phyloP scores from a whole-genome alignment of 2,888 invertebrate genomes.

The Osedax fenrisi region DNA sequence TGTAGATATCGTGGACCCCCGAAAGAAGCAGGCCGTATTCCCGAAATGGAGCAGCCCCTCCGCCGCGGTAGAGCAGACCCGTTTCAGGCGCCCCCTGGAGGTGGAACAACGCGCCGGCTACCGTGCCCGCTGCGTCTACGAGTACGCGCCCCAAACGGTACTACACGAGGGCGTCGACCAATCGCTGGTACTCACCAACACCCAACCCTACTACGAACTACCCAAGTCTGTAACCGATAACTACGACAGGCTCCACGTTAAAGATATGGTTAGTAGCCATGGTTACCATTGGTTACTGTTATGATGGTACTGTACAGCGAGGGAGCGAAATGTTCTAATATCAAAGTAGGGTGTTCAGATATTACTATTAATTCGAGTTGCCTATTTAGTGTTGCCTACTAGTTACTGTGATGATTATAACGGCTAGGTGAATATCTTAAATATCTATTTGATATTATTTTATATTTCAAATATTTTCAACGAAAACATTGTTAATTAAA shows the following conservation, averaged over 20 bases:
- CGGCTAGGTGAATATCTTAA: too few species aligned
- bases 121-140: not conserved
- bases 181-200: slow-evolving; percentile 70
- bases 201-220: slow-evolving; percentile 50
- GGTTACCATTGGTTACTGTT: not conserved
- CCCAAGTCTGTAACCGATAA: slow-evolving; percentile 39
- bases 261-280: not conserved
- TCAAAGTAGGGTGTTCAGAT: too few species aligned
- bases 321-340: too few species aligned
- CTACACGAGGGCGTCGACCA: slow-evolving; percentile 58
- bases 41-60: not conserved
- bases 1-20: not conserved
- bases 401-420: too few species aligned
- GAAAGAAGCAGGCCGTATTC: not conserved
- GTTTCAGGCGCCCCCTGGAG: not conserved
- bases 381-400: too few species aligned
- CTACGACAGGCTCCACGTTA: not conserved
- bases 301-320: too few species aligned
- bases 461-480: too few species aligned
- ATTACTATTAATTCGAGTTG: too few species aligned
- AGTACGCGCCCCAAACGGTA: not conserved
- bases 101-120: not conserved
- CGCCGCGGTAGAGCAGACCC: not conserved
- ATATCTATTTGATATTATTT: too few species aligned
- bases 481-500: too few species aligned